Conservation (phyloP, 2,113 vertebrate genomes). For the Sorex araneus region DNA sequence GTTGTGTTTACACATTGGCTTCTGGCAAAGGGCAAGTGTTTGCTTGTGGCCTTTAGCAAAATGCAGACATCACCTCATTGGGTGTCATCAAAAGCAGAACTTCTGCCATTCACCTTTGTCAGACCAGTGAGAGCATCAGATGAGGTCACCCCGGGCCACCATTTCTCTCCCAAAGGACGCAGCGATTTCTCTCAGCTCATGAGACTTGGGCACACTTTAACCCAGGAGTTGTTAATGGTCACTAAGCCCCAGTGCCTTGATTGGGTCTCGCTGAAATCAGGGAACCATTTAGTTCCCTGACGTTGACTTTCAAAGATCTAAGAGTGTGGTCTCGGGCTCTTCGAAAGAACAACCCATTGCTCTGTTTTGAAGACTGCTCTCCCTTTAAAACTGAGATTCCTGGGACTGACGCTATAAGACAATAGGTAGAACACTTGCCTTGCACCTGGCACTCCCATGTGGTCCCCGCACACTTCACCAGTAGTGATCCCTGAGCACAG, state of each 20-base stretch:
- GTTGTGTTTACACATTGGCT: conserved; percentile 49
- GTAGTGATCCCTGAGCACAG: too few species aligned
- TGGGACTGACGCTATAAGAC: too few species aligned
- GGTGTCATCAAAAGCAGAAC: conserved; percentile 69
- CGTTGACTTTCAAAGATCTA: background rate
- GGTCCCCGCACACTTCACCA: too few species aligned
- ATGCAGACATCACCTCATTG: conserved; percentile 78
- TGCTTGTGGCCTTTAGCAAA: conserved; percentile 65
- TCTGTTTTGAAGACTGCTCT: background rate
- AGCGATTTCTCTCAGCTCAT: background rate
- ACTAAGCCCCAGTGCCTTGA: background rate
- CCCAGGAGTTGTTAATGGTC: background rate
- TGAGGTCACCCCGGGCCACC: conserved; percentile 13
- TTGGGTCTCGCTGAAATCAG: background rate
- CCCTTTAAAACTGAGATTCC: background rate
- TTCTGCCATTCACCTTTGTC: conserved; percentile 70
- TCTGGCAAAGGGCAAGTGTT: conserved; percentile 72
- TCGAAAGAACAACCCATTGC: background rate
- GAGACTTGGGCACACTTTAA: background rate
- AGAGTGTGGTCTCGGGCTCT: background rate
- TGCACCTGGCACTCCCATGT: too few species aligned
- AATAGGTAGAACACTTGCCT: too few species aligned
- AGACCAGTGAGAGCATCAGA: conserved; percentile 5
- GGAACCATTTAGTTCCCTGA: background rate
- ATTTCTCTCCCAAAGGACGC: background rate